Percentiles rank a stretch among this genome's conserved stretches.
Conservation (phyloP, 2,113 vertebrate species). For the Lasiurus borealis region DNA sequence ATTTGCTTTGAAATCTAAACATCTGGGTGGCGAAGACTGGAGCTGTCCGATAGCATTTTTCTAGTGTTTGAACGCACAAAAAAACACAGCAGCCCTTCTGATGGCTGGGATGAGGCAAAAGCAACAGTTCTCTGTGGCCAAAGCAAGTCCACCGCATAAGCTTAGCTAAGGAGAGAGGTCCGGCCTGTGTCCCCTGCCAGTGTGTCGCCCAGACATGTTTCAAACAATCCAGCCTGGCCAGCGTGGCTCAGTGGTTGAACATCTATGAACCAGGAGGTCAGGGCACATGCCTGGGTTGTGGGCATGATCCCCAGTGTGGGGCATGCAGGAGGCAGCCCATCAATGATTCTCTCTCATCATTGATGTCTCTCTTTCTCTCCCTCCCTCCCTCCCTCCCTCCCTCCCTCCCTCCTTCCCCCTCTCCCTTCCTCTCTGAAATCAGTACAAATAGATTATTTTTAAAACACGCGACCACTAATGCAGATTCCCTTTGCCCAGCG, state of each 20-base stretch:
- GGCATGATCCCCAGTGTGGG: no score
- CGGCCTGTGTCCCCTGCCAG: neutral
- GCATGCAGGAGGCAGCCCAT: no score
- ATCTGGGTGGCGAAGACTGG: neutral
- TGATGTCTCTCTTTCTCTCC: no score
- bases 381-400: no score
- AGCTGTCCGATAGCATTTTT: neutral
- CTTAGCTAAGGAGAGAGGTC: neutral
- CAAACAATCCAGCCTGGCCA: neutral
- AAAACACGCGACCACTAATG: neutral
- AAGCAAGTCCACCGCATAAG: neutral
- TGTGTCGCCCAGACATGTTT: neutral
- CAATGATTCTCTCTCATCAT: no score
- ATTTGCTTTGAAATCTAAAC: slow-evolving; percentile 5
- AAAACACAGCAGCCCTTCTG: neutral
- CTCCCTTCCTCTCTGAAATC: no score
- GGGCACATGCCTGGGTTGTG: no score
- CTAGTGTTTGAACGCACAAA: neutral
- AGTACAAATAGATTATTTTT: no score
- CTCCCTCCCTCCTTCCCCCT: no score
- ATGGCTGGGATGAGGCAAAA: neutral
- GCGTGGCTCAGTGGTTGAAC: no score
- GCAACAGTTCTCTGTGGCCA: neutral
- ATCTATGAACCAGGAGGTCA: no score
- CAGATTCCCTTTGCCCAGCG: fast-evolving